Conservation (phyloP, 2,888 invertebrate species). For the Athalia rosae region DNA sequence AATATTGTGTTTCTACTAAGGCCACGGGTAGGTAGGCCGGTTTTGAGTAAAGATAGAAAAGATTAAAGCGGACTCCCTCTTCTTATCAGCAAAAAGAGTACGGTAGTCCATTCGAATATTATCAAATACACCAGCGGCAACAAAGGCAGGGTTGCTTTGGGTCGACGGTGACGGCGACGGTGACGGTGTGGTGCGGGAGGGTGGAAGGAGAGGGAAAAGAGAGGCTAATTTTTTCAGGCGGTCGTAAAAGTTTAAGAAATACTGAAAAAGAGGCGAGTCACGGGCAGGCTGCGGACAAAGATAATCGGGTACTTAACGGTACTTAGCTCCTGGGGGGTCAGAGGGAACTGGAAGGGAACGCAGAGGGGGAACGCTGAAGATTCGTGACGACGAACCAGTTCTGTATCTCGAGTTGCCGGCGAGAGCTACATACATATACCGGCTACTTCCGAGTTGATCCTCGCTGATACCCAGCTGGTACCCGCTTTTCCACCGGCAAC, state of each 20-base stretch:
- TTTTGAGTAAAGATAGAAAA: conserved; percentile 14
- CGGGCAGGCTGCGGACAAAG: conserved; percentile 38
- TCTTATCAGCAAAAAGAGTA: conserved; percentile 29
- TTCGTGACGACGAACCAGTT: conserved; percentile 44
- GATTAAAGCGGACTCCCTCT: neutral
- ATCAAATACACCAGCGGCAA: conserved; percentile 31
- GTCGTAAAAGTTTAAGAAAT: conserved; percentile 41
- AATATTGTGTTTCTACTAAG: neutral
- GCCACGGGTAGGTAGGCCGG: neutral
- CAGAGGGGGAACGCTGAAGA: conserved; percentile 43
- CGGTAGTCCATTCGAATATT: conserved; percentile 31
- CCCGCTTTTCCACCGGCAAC: conserved; percentile 12
- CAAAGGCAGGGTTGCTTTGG: conserved; percentile 11
- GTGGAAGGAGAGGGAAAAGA: neutral
- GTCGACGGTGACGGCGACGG: conserved; percentile 11
- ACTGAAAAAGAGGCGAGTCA: conserved; percentile 30
- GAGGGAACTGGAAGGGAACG: conserved; percentile 32
- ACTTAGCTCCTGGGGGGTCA: conserved; percentile 34
- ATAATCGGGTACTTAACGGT: conserved; percentile 42
- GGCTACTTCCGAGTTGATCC: conserved; percentile 31
- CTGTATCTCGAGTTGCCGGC: conserved; percentile 44
- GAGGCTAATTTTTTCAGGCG: conserved; percentile 26
- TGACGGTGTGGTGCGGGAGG: conserved; percentile 4
- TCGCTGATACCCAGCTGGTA: conserved; percentile 4
- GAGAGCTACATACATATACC: conserved; percentile 11